These are phyloP conservation scores for Aphidius colemani DNA, from an alignment of 2,888 invertebrate species.

Conservation along the genomic window DNA sequence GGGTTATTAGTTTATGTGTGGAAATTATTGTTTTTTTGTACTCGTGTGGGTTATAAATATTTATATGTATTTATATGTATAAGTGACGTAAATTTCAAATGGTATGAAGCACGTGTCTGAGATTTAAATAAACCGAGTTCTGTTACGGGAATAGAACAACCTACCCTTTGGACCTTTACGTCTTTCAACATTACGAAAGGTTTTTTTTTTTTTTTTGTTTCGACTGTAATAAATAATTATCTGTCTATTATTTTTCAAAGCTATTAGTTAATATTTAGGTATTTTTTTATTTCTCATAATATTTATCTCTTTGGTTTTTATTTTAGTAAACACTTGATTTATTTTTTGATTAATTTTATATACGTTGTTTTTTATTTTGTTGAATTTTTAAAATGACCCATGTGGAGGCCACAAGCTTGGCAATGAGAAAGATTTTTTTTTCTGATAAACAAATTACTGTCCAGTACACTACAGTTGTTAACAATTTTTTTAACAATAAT, in stretches of 20 bases:
- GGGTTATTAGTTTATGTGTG: too few relatives aligned
- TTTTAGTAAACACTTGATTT: not conserved
- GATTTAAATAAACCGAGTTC: slow-evolving; percentile 33
- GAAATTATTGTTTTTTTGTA: too few relatives aligned
- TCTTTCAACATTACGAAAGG: slow-evolving; percentile 32
- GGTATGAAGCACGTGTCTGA: slow-evolving; percentile 33
- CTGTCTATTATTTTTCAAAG: not conserved
- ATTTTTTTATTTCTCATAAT: not conserved
- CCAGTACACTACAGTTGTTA: too few relatives aligned
- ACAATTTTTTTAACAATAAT: too few relatives aligned
- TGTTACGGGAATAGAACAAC: slow-evolving; percentile 33
- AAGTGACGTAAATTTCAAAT: slow-evolving; percentile 24
- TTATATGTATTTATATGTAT: slow-evolving; percentile 14
- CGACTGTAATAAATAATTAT: slow-evolving; percentile 2
- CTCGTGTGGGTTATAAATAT: not conserved
- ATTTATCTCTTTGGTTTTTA: not conserved
- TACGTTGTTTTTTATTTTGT: too few relatives aligned
- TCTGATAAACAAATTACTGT: too few relatives aligned
- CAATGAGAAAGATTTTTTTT: too few relatives aligned
- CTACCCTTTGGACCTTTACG: slow-evolving; percentile 34
- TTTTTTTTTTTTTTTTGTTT: slow-evolving; percentile 24
- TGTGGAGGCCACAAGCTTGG: too few relatives aligned
- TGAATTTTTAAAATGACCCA: too few relatives aligned
- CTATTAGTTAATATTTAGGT: too few relatives aligned
- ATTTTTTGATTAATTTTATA: too few relatives aligned